Evolutionary conservation across 53 echinoderm and acorn worm genomes (phyloP).

Genomic region (Holothuria leucospilota): DNA sequence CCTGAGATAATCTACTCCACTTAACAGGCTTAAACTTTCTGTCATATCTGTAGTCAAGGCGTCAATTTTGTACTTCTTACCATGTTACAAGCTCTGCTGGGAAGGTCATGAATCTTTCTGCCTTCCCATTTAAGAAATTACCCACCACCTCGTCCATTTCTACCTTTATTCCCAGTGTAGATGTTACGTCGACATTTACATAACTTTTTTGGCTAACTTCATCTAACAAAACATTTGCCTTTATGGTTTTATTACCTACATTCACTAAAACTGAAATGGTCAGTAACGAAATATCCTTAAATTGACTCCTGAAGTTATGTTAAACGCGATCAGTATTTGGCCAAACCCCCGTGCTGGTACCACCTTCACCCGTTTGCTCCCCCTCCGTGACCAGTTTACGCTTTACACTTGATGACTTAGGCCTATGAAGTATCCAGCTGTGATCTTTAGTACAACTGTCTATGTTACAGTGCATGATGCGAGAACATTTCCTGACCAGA

Average conservation of each 20-base stretch:
- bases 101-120: background rate
- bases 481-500: background rate
- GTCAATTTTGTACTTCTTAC: background rate
- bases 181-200: slow-evolving; percentile 1
- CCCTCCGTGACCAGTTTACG: background rate
- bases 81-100: background rate
- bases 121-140: too few species aligned
- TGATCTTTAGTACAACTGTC: background rate
- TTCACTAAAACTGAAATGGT: background rate
- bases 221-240: slow-evolving; percentile 7
- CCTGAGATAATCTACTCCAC: slow-evolving; percentile 19
- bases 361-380: too few species aligned
- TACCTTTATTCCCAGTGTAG: background rate
- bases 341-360: too few species aligned
- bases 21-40: background rate
- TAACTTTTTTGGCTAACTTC: background rate
- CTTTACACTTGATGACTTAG: background rate
- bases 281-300: background rate
- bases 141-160: background rate
- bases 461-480: background rate
- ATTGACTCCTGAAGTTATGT: background rate
- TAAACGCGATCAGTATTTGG: background rate
- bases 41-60: background rate
- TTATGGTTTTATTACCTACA: background rate
- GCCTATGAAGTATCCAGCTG: background rate